These are phyloP conservation scores for Cariama cristata DNA, from an alignment of 2,113 vertebrate species.

Conservation along the genomic window DNA sequence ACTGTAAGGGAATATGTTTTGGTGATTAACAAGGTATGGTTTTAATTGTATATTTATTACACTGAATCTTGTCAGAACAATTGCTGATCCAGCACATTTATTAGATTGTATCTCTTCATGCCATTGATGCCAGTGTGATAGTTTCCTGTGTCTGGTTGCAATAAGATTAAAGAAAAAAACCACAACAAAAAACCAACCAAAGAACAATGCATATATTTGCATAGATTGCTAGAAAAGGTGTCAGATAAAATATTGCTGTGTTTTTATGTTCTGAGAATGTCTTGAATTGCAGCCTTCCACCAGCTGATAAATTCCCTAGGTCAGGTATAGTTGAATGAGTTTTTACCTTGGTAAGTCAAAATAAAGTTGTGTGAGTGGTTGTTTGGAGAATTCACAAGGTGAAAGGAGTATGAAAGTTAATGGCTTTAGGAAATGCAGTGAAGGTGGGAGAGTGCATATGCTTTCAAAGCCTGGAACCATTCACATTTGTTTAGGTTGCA, in stretches of 20 bases:
- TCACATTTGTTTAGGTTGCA: background rate
- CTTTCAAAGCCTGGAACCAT: background rate
- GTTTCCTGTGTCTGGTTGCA: background rate
- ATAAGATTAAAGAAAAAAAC: background rate
- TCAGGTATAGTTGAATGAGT: background rate
- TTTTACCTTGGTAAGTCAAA: conserved; percentile 26
- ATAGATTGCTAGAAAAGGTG: background rate
- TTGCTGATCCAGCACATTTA: background rate
- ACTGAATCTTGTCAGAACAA: background rate
- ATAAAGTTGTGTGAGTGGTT: background rate
- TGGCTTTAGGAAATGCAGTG: background rate
- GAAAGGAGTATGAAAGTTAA: background rate
- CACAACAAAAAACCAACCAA: background rate
- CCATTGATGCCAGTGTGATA: background rate
- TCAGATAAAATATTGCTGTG: conserved; percentile 27
- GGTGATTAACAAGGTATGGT: conserved; percentile 22
- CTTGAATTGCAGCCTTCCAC: background rate
- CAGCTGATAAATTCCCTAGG: conserved; percentile 32
- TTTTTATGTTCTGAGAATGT: background rate
- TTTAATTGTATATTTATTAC: background rate
- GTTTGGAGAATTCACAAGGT: background rate
- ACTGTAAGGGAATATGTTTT: background rate
- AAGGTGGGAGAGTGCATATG: background rate
- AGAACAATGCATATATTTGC: conserved; percentile 38
- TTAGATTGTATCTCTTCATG: background rate